These are phyloP conservation scores for Hydrotaea cyrtoneurina DNA, from an alignment of 2,888 invertebrate species.

Conservation along the genomic window DNA sequence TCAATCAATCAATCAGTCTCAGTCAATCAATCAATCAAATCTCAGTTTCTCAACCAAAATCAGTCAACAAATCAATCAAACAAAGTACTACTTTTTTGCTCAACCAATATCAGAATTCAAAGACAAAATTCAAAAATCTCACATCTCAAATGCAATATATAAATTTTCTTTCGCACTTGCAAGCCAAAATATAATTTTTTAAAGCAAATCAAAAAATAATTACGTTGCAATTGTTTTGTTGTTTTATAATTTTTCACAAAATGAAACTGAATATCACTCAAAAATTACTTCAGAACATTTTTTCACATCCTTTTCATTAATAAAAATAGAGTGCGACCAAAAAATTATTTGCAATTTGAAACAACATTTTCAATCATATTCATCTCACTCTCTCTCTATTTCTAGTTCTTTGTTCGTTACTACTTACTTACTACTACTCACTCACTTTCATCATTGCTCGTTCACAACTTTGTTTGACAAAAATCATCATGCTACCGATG, in stretches of 20 bases:
- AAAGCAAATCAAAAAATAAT: not conserved
- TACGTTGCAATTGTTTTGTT: not conserved
- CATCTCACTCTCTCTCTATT: not conserved
- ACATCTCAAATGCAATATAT: constrained; percentile 68
- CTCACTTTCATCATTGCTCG: constrained; percentile 1
- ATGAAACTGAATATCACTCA: constrained; percentile 32
- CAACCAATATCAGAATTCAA: constrained; percentile 64
- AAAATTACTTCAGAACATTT: constrained; percentile 26
- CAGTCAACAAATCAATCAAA: constrained; percentile 56
- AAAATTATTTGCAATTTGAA: not conserved
- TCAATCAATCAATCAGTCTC: constrained; percentile 58
- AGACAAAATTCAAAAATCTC: constrained; percentile 69
- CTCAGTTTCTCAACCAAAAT: constrained; percentile 46
- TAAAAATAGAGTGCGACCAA: not conserved
- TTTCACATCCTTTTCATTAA: constrained; percentile 38
- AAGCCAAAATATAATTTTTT: constrained; percentile 30
- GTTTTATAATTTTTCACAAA: constrained; percentile 34
- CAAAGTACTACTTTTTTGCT: constrained; percentile 61
- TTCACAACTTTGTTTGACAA: not conserved
- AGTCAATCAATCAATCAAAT: constrained; percentile 68
- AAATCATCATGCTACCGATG: not conserved
- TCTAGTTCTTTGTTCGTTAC: constrained; percentile 1
- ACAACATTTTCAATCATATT: constrained; percentile 1
- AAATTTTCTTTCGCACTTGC: constrained; percentile 60
- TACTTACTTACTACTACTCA: not conserved